Evolutionary conservation across 2,888 invertebrate species (phyloP).

Genomic region (Carpatolechia fugitivella): DNA sequence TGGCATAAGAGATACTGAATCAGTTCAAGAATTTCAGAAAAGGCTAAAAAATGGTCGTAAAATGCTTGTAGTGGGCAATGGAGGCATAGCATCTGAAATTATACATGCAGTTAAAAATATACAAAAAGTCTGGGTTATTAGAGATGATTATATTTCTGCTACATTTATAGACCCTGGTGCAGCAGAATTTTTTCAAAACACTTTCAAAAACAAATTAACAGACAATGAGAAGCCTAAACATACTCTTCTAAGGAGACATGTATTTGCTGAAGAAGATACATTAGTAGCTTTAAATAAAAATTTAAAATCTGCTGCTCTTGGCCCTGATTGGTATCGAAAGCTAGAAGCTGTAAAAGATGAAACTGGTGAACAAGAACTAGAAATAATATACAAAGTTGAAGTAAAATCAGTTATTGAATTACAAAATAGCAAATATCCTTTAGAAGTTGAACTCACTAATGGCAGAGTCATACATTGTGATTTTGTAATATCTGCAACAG

Average conservation of each 20-base stretch:
- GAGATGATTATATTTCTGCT: conserved; percentile 94
- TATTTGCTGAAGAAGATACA: conserved; percentile 81
- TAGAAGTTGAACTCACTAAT: conserved; percentile 87
- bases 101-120: conserved; percentile 92
- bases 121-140: conserved; percentile 95
- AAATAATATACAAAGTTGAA: conserved; percentile 82
- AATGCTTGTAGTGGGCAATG: conserved; percentile 95
- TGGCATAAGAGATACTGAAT: conserved; percentile 97
- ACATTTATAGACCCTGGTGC: conserved; percentile 98
- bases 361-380: conserved; percentile 66
- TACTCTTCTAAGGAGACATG: conserved; percentile 80
- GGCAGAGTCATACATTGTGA: conserved; percentile 88
- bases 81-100: conserved; percentile 98
- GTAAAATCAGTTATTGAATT: conserved; percentile 63
- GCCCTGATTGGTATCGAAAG: conserved; percentile 96
- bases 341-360: conserved; percentile 80
- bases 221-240: conserved; percentile 32
- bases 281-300: conserved; percentile 56
- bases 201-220: conserved; percentile 44
- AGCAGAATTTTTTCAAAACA: conserved; percentile 91
- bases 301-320: conserved; percentile 92
- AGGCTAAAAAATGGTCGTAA: conserved; percentile 83
- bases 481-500: conserved; percentile 96
- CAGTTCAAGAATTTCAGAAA: conserved; percentile 88
- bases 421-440: conserved; percentile 77